phyloP scores from a whole-genome alignment of 2,113 vertebrate species.

The Calidris pygmaea region DNA sequence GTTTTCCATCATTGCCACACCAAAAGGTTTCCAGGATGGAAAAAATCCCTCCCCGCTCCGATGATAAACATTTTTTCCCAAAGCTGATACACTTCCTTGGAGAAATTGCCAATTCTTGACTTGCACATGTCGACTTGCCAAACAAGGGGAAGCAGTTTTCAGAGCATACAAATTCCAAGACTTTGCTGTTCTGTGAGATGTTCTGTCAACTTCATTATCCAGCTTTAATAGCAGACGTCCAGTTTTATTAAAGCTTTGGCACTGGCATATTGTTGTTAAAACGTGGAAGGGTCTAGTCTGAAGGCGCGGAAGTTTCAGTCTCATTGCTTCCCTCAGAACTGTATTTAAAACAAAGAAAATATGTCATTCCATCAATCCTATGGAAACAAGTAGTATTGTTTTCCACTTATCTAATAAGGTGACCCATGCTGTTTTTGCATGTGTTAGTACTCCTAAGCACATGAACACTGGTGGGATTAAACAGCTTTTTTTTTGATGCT shows the following conservation, averaged over 20 bases:
- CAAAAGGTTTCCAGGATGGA: neutral
- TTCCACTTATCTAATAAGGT: neutral
- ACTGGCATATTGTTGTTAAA: neutral
- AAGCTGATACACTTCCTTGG: neutral
- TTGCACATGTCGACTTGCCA: neutral
- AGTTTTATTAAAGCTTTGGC: conserved; percentile 9
- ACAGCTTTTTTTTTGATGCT: neutral
- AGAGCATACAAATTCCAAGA: neutral
- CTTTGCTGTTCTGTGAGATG: neutral
- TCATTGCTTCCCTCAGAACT: conserved; percentile 64
- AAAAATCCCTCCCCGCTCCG: neutral
- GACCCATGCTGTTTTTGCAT: neutral
- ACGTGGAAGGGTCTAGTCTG: neutral
- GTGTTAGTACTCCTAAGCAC: neutral
- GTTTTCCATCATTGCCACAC: neutral
- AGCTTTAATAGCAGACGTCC: neutral
- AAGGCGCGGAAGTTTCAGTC: conserved; percentile 56
- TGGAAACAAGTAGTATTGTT: neutral
- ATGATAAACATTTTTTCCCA: neutral
- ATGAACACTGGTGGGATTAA: neutral
- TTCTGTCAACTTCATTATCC: neutral
- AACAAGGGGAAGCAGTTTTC: neutral
- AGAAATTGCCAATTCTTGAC: neutral
- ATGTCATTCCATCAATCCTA: neutral
- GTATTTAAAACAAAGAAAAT: conserved; percentile 31